Base-by-base conservation (phyloP, 2,888 invertebrate species). In the Andrena flavipes region DNA sequence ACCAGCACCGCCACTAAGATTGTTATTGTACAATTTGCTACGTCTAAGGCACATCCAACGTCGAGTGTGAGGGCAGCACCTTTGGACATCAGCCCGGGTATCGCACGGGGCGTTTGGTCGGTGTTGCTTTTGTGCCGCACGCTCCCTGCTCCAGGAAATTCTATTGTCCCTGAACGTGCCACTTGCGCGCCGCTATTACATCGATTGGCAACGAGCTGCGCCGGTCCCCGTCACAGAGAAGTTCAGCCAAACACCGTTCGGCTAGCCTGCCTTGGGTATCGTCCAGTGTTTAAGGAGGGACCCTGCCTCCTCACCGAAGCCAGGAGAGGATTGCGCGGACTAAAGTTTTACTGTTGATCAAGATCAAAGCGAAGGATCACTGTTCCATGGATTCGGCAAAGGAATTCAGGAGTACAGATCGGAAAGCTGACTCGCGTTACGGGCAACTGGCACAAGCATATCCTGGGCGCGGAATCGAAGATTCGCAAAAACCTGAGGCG, bases 1-100 rank as follows among this genome's bases (percentile, higher is more conserved):
- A 84, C 83, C 78, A 79, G 76, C 85, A 82, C 87, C 90, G 88
- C 93, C 90, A 88, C 92, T 90, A 91, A 91, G 91, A 93, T 93
- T 94, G 94, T 94, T 94, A 94, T 94, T 94, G 93, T 94, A 94
- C 93, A 94, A 94, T 94, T 94, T 94, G 92, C 93, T 90, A 92
- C 92, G 91, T 92, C 92, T 89, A 87, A 92, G 91, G 90, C 88
- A 88, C 84, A 86, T 83, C 84, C 84, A 87, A 87, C 85, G 90
- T 84, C 86, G 89, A 91, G 93, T 92, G 93, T 89, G 90, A 90
- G 91, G 88, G 86, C 91, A 92, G 91, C 92, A 93, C 93, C 93
- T 93, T 94, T 93, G 93, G 93, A 94, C 93, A 94, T 93, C 93
- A 93, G 91, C 89, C 84, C 63, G 73, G 89, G 89, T 92, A 92